A percentile compares a stretch with the other conserved stretches of the same genome.
Evolutionary conservation across 1,140 invertebrate genomes (phyloP).

Genomic region (Drosophila novamexicana): DNA sequence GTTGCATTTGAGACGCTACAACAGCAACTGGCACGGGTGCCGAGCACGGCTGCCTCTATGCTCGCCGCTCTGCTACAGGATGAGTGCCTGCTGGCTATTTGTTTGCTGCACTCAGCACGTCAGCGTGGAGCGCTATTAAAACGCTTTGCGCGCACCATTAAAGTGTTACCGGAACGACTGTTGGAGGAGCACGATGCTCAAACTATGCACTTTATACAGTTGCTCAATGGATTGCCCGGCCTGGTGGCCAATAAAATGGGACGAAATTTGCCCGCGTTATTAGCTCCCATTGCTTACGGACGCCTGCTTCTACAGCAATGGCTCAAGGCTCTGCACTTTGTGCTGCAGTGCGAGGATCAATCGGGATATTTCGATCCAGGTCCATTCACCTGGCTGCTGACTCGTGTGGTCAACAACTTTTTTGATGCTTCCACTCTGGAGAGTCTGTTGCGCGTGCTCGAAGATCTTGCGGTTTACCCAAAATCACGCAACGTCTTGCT

Average conservation of each 20-base stretch:
- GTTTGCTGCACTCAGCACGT: slow-evolving; percentile 60
- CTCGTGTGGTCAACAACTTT: slow-evolving; percentile 87
- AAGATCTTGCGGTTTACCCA: slow-evolving; percentile 59
- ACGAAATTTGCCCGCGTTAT: slow-evolving; percentile 86
- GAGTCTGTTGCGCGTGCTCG: slow-evolving; percentile 84
- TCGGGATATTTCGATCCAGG: slow-evolving; percentile 84
- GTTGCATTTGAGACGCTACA: slow-evolving; percentile 60
- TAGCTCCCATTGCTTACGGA: slow-evolving; percentile 86
- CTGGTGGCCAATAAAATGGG: slow-evolving; percentile 88
- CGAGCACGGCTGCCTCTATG: slow-evolving; percentile 21
- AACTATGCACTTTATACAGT: slow-evolving; percentile 85
- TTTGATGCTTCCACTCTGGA: slow-evolving; percentile 31
- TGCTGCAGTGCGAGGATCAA: slow-evolving; percentile 68
- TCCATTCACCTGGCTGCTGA: slow-evolving; percentile 86
- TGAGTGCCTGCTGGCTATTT: slow-evolving; percentile 53
- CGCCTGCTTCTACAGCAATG: slow-evolving; percentile 87
- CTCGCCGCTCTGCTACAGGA: slow-evolving; percentile 56
- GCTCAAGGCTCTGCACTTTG: slow-evolving; percentile 86
- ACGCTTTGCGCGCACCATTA: slow-evolving; percentile 53
- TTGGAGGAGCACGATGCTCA: slow-evolving; percentile 62
- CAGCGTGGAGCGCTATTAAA: slow-evolving; percentile 51
- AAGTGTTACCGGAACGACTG: slow-evolving; percentile 53
- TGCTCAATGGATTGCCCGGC: slow-evolving; percentile 88
- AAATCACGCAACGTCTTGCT: slow-evolving; percentile 58
- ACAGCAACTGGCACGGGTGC: slow-evolving; percentile 36